A percentile compares a stretch with the other conserved stretches of the same genome.
phyloP scores from a whole-genome alignment of 2,113 vertebrate genomes.

The Vulpes vulpes region DNA sequence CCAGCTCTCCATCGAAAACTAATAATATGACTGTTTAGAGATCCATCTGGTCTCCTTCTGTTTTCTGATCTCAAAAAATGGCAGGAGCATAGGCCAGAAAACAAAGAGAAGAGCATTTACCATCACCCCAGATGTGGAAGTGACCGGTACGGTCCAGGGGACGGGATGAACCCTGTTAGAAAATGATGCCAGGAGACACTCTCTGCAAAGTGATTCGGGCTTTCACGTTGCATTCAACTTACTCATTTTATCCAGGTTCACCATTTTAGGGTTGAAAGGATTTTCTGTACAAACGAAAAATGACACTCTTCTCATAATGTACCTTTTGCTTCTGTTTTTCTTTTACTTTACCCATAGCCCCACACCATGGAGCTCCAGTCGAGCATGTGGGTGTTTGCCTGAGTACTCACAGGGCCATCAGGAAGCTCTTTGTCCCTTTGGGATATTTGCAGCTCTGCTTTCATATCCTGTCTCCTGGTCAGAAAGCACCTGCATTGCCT shows the following conservation, averaged over 20 bases:
- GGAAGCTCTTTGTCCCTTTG: neutral
- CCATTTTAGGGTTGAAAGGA: neutral
- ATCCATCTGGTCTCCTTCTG: neutral
- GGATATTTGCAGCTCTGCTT: neutral
- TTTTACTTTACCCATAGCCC: neutral
- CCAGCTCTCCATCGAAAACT: neutral
- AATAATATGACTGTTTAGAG: neutral
- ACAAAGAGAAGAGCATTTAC: neutral
- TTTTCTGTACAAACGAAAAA: neutral
- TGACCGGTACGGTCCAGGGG: rapidly evolving
- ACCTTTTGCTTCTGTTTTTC: neutral
- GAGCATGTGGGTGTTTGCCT: rapidly evolving
- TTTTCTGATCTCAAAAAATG: neutral
- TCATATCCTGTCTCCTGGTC: neutral
- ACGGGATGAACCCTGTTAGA: neutral
- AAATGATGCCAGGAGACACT: neutral
- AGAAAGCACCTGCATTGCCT: neutral
- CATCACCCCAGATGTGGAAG: rapidly evolving
- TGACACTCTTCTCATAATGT: neutral
- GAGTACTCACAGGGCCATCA: rapidly evolving
- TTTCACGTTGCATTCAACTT: neutral
- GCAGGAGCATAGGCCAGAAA: neutral
- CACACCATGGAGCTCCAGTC: neutral
- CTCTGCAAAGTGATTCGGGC: neutral
- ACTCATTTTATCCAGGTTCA: neutral